A percentile compares a stretch with the other conserved stretches of the same genome.
Evolutionary conservation across 1,140 invertebrate species (phyloP).

Genomic region (Tetragnatha versicolor): DNA sequence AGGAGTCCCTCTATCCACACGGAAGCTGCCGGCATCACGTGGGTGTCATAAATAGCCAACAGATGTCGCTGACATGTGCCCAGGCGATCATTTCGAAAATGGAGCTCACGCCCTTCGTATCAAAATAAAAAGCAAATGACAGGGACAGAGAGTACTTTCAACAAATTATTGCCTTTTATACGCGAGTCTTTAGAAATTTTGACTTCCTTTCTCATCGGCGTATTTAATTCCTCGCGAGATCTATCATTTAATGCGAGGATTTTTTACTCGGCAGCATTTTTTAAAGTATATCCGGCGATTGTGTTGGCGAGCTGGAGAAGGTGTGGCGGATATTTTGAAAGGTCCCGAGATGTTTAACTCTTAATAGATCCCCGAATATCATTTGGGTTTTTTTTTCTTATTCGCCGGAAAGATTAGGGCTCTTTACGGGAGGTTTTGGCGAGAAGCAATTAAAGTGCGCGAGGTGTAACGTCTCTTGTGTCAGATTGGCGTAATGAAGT

Average conservation of each 20-base stretch:
- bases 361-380: conserved; percentile 15
- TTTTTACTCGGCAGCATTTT: conserved; percentile 9
- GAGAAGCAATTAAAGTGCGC: no score
- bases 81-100: conserved; percentile 37
- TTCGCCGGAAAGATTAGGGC: not conserved
- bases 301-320: conserved; percentile 39
- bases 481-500: no score
- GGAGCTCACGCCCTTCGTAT: conserved; percentile 25
- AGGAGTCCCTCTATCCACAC: no score
- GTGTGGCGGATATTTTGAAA: conserved; percentile 21
- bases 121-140: conserved; percentile 51
- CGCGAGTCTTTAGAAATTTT: conserved; percentile 46
- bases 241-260: conserved; percentile 25
- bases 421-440: no score
- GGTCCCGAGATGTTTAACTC: not conserved
- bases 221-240: conserved; percentile 32
- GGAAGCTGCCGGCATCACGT: conserved; percentile 34
- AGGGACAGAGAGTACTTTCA: conserved; percentile 35
- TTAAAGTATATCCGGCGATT: conserved; percentile 48
- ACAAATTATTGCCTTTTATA: conserved; percentile 49
- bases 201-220: not conserved
- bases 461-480: no score
- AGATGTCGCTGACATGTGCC: conserved; percentile 41
- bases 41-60: conserved; percentile 43
- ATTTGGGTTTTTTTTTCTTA: not conserved